Base-by-base conservation (phyloP, 2,888 invertebrate species). In the Sarcophaga carnaria region DNA sequence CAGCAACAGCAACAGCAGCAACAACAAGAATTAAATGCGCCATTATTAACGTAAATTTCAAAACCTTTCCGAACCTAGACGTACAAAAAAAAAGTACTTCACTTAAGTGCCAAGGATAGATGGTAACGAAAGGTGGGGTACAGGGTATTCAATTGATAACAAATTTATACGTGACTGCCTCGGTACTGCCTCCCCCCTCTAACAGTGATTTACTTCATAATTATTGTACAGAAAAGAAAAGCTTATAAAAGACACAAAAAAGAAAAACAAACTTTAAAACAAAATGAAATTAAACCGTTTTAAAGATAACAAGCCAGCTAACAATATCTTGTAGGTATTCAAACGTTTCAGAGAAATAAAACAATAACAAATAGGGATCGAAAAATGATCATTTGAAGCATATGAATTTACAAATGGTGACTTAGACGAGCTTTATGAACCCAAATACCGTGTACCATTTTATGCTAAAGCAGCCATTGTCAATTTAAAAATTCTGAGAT, bases 251-350 rank as follows among this genome's bases (percentile, higher is more conserved):
- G 22, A 2, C 6, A 22, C 22, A 4, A n/a, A 27, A 49, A 59
- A 20, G 63, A 1, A 60, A 66, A 10, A 20, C 4, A 62, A 37
- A 22, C 22, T 22, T 22, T 22, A 22, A 22, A 22, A 37, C 27
- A 62, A 49, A 37, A 54, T 62, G 22, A 70, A 70, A 20, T 22
- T 11, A n/a, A 54, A 47, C 37, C 47, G n/a, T 63, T 49, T 66
- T 59, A 59, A 80, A 80, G 84, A 84, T 84, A 84, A 84, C 75
- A 83, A 83, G 60, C 8, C 63, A 80, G 69, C 75, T 70, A 79
- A 79, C 62, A 47, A 47, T 17, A 63, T 27, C 5, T 27, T 27
- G 27, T 27, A 27, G 27, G 27, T 5, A 5, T 4, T 27, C 1
- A 37, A 37, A 37, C 37, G 6, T 37, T 37, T 37, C 37, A 37